These are phyloP conservation scores for Drosophila azteca DNA, from an alignment of 1,140 invertebrate genomes.

Conservation along the genomic window DNA sequence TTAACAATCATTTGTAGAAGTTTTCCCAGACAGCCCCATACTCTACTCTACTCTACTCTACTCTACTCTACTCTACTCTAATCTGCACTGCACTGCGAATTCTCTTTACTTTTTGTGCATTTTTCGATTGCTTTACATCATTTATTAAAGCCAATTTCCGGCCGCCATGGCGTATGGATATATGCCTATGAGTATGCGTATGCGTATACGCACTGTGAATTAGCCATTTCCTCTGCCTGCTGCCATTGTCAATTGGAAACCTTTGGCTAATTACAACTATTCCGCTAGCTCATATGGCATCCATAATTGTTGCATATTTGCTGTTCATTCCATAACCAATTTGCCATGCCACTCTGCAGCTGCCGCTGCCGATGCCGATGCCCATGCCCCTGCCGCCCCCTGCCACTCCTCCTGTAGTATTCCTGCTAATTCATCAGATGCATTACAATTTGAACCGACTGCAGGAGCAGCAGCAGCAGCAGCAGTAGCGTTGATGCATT, in stretches of 20 bases:
- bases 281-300: conserved; percentile 39
- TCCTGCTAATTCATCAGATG: conserved; percentile 55
- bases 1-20: background rate
- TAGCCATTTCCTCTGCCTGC: background rate
- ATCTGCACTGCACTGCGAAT: background rate
- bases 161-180: no score
- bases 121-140: background rate
- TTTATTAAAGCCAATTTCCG: background rate
- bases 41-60: no score
- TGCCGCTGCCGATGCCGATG: no score
- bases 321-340: conserved; percentile 43
- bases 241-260: conserved; percentile 7
- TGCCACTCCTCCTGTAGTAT: background rate
- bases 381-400: no score
- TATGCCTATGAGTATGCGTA: background rate
- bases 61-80: no score
- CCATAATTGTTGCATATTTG: conserved; percentile 60
- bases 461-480: background rate
- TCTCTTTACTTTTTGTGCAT: background rate
- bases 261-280: conserved; percentile 52
- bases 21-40: background rate
- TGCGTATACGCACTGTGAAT: conserved; percentile 4
- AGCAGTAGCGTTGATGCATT: conserved; percentile 43
- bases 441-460: conserved; percentile 54
- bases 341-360: background rate